A percentile compares a stretch with the other conserved stretches of the same genome.
phyloP scores from a whole-genome alignment of 1,140 invertebrate genomes.

The Heliothis virescens region DNA sequence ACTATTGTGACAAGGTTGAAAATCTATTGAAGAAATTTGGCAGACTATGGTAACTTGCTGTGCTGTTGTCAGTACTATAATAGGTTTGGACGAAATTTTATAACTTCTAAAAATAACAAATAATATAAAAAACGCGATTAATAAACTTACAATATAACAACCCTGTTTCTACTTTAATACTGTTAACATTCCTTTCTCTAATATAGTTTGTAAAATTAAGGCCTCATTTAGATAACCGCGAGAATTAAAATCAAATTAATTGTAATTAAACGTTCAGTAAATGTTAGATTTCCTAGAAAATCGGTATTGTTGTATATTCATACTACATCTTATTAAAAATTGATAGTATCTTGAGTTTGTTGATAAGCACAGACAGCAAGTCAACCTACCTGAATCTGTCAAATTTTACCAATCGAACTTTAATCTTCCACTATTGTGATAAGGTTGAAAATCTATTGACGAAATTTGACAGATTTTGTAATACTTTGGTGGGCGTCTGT shows the following conservation, averaged over 20 bases:
- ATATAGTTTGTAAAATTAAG: conserved; percentile 19
- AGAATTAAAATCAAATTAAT: neutral
- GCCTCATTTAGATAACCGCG: conserved; percentile 21
- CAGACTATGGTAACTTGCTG: no score
- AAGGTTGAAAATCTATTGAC: no score
- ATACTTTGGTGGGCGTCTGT: no score
- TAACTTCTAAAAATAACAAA: conserved; percentile 13
- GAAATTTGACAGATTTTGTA: no score
- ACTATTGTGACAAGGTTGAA: no score
- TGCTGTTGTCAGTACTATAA: no score
- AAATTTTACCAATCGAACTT: no score
- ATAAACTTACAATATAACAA: conserved; percentile 4
- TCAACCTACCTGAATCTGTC: no score
- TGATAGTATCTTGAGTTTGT: no score
- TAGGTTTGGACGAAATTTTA: neutral
- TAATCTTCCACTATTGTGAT: no score
- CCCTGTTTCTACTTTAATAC: conserved; percentile 34
- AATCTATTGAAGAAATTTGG: no score
- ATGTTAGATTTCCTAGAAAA: neutral
- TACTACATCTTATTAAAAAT: neutral
- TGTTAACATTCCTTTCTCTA: conserved; percentile 39
- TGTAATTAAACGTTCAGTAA: neutral
- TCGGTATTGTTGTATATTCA: neutral
- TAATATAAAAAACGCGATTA: conserved; percentile 5
- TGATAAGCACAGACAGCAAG: no score